A percentile compares a stretch with the other conserved stretches of the same genome.
Evolutionary conservation across 2,113 vertebrate species (phyloP).

Genomic region (Blennius ocellaris): DNA sequence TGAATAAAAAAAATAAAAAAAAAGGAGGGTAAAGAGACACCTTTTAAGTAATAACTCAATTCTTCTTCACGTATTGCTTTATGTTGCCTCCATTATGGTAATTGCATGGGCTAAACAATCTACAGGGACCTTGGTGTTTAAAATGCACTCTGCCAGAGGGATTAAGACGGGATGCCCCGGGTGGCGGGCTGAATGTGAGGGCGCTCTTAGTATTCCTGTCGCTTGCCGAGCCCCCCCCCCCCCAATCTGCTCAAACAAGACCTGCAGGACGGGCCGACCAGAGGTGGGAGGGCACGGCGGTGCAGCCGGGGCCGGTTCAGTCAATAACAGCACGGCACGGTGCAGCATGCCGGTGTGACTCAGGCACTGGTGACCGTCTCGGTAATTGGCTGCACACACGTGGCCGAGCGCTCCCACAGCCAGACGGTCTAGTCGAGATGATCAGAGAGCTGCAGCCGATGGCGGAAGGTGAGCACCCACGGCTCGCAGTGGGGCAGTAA

Average conservation of each 20-base stretch:
- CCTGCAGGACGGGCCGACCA: conserved; percentile 43
- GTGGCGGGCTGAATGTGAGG: conserved; percentile 69
- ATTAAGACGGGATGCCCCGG: conserved; percentile 75
- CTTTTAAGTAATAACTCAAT: conserved; percentile 71
- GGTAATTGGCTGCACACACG: conserved; percentile 46
- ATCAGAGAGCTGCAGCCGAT: conserved; percentile 4
- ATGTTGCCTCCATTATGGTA: conserved; percentile 80
- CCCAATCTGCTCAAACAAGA: conserved; percentile 70
- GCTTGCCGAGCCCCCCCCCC: conserved; percentile 60
- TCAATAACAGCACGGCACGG: conserved; percentile 44
- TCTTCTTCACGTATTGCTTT: conserved; percentile 68
- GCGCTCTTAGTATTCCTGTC: conserved; percentile 76
- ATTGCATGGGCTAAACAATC: conserved; percentile 78
- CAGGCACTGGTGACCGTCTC: conserved; percentile 19
- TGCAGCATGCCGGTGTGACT: conserved; percentile 42
- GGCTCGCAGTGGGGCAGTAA: conserved; percentile 39
- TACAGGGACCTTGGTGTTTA: conserved; percentile 67
- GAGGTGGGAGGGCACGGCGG: conserved; percentile 46
- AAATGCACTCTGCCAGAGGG: conserved; percentile 67
- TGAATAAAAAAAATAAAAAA: conserved; percentile 4
- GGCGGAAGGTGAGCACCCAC: conserved; percentile 37
- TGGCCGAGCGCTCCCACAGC: conserved; percentile 10
- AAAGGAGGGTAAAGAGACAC: conserved; percentile 46
- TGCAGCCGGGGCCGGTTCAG: conserved; percentile 37
- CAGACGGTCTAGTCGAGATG: conserved; percentile 15